A percentile compares a stretch with the other conserved stretches of the same genome.
Evolutionary conservation across 1,140 invertebrate species (phyloP).

Genomic region (Berghia stephanieae): DNA sequence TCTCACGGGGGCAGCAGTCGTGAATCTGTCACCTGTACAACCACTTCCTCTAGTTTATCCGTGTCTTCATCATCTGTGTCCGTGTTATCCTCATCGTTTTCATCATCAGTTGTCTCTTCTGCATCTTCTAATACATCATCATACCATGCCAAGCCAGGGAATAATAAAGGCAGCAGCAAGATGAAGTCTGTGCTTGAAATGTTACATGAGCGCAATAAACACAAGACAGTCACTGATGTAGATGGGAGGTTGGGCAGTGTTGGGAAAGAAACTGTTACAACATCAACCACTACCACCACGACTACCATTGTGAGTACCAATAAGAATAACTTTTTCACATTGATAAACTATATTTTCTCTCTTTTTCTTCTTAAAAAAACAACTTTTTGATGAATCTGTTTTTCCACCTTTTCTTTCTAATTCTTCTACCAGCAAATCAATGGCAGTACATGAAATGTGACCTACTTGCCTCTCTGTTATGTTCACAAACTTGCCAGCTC

Average conservation of each 20-base stretch:
- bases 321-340: too few relatives aligned
- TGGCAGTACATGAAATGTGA: too few relatives aligned
- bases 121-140: neutral
- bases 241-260: neutral
- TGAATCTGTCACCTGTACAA: neutral
- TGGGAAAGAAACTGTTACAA: neutral
- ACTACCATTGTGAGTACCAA: slow-evolving; percentile 32
- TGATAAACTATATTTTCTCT: too few relatives aligned
- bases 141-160: neutral
- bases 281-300: slow-evolving; percentile 17
- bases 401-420: neutral
- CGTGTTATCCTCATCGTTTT: neutral
- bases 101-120: slow-evolving; percentile 2
- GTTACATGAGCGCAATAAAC: slow-evolving; percentile 21
- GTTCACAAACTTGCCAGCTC: too few relatives aligned
- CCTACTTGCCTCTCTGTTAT: too few relatives aligned
- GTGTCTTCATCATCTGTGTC: neutral
- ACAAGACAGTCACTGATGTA: slow-evolving; percentile 11
- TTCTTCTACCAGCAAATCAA: neutral
- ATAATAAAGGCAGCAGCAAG: slow-evolving; percentile 20
- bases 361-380: neutral
- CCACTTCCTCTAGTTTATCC: neutral
- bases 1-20: too few relatives aligned
- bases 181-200: slow-evolving; percentile 31
- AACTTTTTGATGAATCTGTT: neutral